Percentiles rank a stretch among this genome's conserved stretches.
These are phyloP conservation scores for Xenopus petersii DNA, from an alignment of 2,797 vertebrate species.

Conservation along the genomic window DNA sequence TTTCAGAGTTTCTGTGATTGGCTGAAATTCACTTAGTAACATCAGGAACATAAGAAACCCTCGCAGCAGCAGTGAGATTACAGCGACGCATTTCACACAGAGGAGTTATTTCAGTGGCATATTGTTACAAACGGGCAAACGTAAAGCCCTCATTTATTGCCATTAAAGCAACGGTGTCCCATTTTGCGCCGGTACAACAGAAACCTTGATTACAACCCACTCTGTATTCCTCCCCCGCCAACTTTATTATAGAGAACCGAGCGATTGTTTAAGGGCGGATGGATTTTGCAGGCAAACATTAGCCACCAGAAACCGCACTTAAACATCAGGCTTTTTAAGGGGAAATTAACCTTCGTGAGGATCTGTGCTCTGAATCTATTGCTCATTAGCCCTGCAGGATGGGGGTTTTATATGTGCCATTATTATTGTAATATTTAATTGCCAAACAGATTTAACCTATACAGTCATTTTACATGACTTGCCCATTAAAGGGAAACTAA, in stretches of 20 bases:
- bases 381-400: no score
- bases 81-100: not conserved
- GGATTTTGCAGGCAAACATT: not conserved
- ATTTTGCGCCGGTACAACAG: slow-evolving; percentile 9
- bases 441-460: no score
- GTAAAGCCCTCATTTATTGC: slow-evolving; percentile 12
- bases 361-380: no score
- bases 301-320: no score
- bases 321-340: no score
- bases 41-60: not conserved
- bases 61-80: not conserved
- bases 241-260: slow-evolving; percentile 11
- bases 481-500: no score
- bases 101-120: slow-evolving; percentile 1
- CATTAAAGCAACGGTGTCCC: slow-evolving; percentile 9
- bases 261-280: not conserved
- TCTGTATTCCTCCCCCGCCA: slow-evolving; percentile 11
- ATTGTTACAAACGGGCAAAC: slow-evolving; percentile 27
- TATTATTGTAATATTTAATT: no score
- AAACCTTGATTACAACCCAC: slow-evolving; percentile 16
- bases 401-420: no score
- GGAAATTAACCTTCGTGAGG: no score
- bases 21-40: no score
- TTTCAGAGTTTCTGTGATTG: no score
- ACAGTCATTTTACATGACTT: no score